Percentiles rank a stretch among this genome's conserved stretches.
Conservation (phyloP, 2,888 invertebrate genomes). For the Tanytarsus gracilentus region DNA sequence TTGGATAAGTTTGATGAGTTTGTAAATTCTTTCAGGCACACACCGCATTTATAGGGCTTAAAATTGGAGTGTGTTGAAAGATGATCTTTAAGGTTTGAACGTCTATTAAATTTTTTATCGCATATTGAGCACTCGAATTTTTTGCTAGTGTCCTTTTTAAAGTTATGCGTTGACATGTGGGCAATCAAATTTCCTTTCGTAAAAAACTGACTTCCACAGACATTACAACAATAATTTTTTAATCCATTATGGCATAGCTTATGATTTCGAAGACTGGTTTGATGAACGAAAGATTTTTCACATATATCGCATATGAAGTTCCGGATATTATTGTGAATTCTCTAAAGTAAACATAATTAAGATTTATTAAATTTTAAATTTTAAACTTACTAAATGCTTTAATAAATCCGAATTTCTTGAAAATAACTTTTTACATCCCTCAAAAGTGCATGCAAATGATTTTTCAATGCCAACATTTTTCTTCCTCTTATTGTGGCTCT, state of each 20-base stretch:
- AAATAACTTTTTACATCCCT: background rate
- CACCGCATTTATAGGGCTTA: background rate
- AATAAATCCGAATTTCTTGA: background rate
- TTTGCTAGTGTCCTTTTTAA: no score
- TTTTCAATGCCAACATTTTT: background rate
- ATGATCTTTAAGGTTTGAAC: background rate
- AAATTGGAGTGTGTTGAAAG: background rate
- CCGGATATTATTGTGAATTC: slow-evolving; percentile 5
- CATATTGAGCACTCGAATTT: slow-evolving; percentile 1
- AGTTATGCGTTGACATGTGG: background rate
- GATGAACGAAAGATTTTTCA: background rate
- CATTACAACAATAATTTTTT: background rate
- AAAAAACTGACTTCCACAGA: background rate
- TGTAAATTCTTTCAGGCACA: background rate
- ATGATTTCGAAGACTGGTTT: slow-evolving; percentile 6
- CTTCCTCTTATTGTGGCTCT: no score
- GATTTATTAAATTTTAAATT: background rate
- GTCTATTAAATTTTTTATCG: background rate
- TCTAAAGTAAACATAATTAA: background rate
- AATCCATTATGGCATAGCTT: background rate
- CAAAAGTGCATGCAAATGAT: background rate
- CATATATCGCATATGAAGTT: slow-evolving; percentile 6
- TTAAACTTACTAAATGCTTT: background rate
- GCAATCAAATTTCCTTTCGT: background rate
- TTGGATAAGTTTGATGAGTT: background rate